Evolutionary conservation across 2,113 vertebrate genomes (phyloP).

Genomic region (Polypterus bichir): DNA sequence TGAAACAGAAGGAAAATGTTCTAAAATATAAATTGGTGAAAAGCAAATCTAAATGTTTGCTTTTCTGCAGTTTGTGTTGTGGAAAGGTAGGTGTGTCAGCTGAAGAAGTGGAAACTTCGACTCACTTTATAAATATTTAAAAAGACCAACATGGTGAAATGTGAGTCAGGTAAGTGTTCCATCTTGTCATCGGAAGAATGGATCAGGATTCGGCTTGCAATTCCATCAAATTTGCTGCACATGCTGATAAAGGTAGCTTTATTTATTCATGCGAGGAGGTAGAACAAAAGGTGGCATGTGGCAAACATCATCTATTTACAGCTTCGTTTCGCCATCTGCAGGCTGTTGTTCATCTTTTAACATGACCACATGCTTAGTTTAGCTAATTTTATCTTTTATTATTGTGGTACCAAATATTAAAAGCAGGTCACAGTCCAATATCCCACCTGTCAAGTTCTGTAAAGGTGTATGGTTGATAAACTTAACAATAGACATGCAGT

Average conservation of each 20-base stretch:
- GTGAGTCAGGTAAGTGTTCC: slow-evolving; percentile 55
- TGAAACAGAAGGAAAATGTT: too few species aligned
- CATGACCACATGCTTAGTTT: neutral
- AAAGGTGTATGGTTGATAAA: too few species aligned
- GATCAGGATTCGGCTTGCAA: slow-evolving; percentile 49
- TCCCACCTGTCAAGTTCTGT: too few species aligned
- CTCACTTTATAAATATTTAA: slow-evolving; percentile 64
- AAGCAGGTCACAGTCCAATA: neutral
- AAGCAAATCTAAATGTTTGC: too few species aligned
- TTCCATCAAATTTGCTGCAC: slow-evolving; percentile 54
- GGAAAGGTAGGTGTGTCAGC: slow-evolving; percentile 23
- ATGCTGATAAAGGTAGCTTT: slow-evolving; percentile 40
- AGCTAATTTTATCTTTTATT: neutral
- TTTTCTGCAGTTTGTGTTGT: slow-evolving; percentile 20
- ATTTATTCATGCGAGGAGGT: slow-evolving; percentile 40
- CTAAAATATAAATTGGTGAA: too few species aligned
- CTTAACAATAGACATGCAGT: too few species aligned
- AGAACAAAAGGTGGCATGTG: neutral
- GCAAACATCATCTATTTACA: neutral
- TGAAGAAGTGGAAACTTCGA: slow-evolving; percentile 50
- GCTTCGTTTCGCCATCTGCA: neutral
- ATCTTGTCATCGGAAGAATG: slow-evolving; percentile 52
- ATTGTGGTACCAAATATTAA: neutral
- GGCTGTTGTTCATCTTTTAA: neutral
- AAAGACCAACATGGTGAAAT: slow-evolving; percentile 47